Conservation (phyloP, 2,797 vertebrate species). For the Tiaroga cobitis region DNA sequence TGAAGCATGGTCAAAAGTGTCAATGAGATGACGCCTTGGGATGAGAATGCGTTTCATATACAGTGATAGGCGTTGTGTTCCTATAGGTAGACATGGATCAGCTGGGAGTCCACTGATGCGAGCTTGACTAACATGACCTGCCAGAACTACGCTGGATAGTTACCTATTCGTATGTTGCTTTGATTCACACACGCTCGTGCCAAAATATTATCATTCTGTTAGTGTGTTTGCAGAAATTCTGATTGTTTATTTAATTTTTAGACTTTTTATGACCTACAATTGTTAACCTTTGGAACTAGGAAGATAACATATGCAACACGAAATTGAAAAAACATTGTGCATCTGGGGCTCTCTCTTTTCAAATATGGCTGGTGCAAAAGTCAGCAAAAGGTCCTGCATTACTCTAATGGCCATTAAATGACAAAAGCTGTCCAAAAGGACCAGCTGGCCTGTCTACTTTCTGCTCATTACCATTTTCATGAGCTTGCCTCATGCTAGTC, state of each 20-base stretch:
- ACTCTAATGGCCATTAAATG: conserved; percentile 53
- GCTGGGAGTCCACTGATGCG: too few species aligned
- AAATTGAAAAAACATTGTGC: neutral
- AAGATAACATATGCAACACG: neutral
- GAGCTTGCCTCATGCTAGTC: conserved; percentile 38
- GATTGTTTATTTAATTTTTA: neutral
- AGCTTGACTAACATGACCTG: too few species aligned
- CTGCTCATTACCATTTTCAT: conserved; percentile 46
- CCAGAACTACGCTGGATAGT: too few species aligned
- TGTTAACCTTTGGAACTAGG: conserved; percentile 19
- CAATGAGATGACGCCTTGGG: too few species aligned
- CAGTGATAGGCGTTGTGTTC: too few species aligned
- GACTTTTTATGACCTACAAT: neutral
- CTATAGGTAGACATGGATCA: too few species aligned
- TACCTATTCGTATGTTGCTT: neutral
- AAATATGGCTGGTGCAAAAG: conserved; percentile 29
- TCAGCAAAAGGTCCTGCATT: conserved; percentile 48
- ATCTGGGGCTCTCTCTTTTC: conserved; percentile 36
- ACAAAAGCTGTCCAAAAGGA: conserved; percentile 49
- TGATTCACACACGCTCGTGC: neutral
- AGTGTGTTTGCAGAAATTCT: neutral
- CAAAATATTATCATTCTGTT: neutral
- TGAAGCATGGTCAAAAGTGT: too few species aligned
- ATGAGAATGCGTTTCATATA: too few species aligned
- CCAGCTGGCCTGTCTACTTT: conserved; percentile 44